Evolutionary conservation across 2,113 vertebrate species (phyloP), one percentile per base, ranked within the genome.

Genomic region (Willisornis vidua): DNA sequence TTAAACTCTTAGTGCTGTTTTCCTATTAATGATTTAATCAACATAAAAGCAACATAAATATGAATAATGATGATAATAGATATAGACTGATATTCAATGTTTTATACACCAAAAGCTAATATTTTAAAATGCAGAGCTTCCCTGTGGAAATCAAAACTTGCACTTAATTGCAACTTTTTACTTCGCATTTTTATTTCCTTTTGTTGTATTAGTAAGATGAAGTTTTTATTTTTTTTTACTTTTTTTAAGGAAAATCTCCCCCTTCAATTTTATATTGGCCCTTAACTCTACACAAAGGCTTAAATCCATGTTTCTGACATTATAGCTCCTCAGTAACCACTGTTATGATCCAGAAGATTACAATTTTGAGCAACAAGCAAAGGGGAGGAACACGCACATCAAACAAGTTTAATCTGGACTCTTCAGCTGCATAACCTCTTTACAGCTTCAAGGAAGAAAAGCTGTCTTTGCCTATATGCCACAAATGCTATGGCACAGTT

Each of bases 11-110:
- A 43, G 35, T 79, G 65, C 35, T 78, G 14, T 14, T 78, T 22
- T 71, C 85, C 54, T n/a, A 87, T 95, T 78, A 97, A 93, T 65
- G 94, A 92, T 95, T 95, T 78, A 94, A 96, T 96, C 93, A 96
- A 92, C 85, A 96, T 85, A 72, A 91, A 93, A 89, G 54, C 24
- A 95, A 93, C 29, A 61, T 84, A 48, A 84, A 45, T 92, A 92
- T 80, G 79, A 96, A 96, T 74, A 85, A 92, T 13, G 43, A 84
- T 72, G 75, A 93, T 89, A 89, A 88, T 91, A 96, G 89, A 96
- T 96, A 49, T 87, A 62, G 73, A 77, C 43, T 73, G 91, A 82
- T 91, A 92, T 76, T 75, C 85, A 65, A 87, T 78, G 28, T 54
- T 55, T 31, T 52, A 26, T 46, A 51, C 19, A 79, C 28, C 39